Conservation (phyloP, 2,888 invertebrate genomes). For the Euphydryas editha region DNA sequence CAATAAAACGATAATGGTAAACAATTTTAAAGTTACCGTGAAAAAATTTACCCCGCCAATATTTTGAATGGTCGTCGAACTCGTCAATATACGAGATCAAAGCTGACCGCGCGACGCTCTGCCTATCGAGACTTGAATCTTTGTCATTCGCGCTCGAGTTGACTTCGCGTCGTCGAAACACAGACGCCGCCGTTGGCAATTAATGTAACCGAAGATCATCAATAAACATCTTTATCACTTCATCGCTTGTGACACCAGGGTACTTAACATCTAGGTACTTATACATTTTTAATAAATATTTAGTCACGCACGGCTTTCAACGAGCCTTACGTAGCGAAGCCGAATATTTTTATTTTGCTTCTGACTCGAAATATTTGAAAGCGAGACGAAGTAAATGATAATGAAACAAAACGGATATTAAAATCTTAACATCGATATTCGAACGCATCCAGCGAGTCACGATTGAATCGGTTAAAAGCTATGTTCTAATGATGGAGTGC, state of each 20-base stretch:
- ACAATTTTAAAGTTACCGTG: conserved; percentile 13
- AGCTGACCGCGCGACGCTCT: conserved; percentile 63
- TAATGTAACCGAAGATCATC: conserved; percentile 81
- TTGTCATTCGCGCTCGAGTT: conserved; percentile 75
- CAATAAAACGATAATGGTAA: not conserved
- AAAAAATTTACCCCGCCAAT: conserved; percentile 53
- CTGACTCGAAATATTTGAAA: conserved; percentile 10
- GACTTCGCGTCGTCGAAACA: conserved; percentile 64
- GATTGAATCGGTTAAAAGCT: conserved; percentile 38
- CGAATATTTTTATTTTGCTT: conserved; percentile 36
- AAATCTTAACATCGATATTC: conserved; percentile 32
- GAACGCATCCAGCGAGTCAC: conserved; percentile 33
- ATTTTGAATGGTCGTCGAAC: conserved; percentile 77
- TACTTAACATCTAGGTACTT: conserved; percentile 71
- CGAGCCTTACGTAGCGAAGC: conserved; percentile 47
- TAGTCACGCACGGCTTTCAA: conserved; percentile 74
- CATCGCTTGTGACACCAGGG: conserved; percentile 74
- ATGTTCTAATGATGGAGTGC: conserved; percentile 68
- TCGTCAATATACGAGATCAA: conserved; percentile 70
- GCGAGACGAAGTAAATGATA: not conserved
- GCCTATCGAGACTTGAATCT: conserved; percentile 74
- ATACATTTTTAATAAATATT: conserved; percentile 68
- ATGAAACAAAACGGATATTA: conserved; percentile 22
- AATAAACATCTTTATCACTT: conserved; percentile 82
- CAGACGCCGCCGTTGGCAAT: conserved; percentile 80